Base-by-base conservation (phyloP, 2,113 vertebrate species). In the Meleagris gallopavo region DNA sequence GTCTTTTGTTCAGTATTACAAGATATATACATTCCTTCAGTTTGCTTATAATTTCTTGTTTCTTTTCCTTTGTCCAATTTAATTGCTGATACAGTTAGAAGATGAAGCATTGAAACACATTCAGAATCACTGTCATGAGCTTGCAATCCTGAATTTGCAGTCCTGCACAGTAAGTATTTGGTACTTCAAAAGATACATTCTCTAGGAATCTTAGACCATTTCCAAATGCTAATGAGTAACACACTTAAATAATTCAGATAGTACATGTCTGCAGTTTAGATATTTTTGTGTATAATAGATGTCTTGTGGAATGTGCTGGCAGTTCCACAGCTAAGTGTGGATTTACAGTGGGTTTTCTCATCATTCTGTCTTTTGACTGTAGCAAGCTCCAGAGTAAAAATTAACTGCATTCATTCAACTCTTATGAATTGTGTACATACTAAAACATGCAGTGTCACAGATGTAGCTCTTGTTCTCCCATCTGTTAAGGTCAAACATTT, bases 51-150 rank as follows among this genome's bases (percentile, higher is more conserved):
- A 96, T 95, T 87, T 88, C 43, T 77, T 84, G 6, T 89, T 92
- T 91, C 77, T 94, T 81, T 93, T 93, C 83, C 83, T 86, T 11
- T 89, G 94, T 82, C 52, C 4, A 3, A 88, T 88, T 83, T 91
- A 62, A 95, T 86, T 58, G 11, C 71, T 91, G 14, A 30, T 79
- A 40, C 95, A 99, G 99, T 95, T 99, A 95, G 98, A 99, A 81
- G 98, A 99, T 8, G 98, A 98, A 96, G 98, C 98, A 50, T 94
- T 99, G 97, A 99, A 98, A 85, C 98, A 99, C 96, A 98, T 99
- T 93, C 98, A 99, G 92, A 98, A 98, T 95, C 97, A 99, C 97
- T 99, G 98, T 97, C 98, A 98, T 52, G 98, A 99, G 86, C 98
- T 99, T 38, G 97, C 98, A 95, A 99, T 98, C 96, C 98, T 99